Percentiles rank a stretch among this genome's conserved stretches.
Evolutionary conservation across 2,888 invertebrate genomes (phyloP).

Genomic region (Gastracanthus pulcherrimus): DNA sequence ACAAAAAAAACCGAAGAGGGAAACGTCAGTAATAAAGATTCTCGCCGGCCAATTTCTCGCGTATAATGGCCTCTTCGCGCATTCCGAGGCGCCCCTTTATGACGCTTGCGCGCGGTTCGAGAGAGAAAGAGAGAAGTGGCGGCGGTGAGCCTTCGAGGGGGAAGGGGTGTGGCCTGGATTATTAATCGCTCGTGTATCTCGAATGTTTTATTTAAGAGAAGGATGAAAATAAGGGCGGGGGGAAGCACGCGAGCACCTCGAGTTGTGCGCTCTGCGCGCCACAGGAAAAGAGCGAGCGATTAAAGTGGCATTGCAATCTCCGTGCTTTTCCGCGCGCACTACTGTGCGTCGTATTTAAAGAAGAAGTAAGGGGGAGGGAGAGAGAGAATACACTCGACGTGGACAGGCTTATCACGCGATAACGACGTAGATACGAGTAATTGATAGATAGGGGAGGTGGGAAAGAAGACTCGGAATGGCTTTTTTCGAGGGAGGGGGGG

Average conservation of each 20-base stretch:
- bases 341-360: slow-evolving; percentile 19
- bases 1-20: neutral
- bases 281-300: neutral
- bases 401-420: slow-evolving; percentile 51
- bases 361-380: no score
- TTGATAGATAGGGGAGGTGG: slow-evolving; percentile 7
- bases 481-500: neutral
- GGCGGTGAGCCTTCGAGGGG: no score
- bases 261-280: neutral
- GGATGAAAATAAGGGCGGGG: slow-evolving; percentile 34
- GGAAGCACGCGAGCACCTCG: slow-evolving; percentile 14
- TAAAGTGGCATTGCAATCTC: slow-evolving; percentile 29
- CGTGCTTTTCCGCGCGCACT: slow-evolving; percentile 11
- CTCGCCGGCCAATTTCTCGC: slow-evolving; percentile 18
- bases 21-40: slow-evolving; percentile 26
- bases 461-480: neutral
- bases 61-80: slow-evolving; percentile 7
- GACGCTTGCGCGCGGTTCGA: neutral
- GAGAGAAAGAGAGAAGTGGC: neutral
- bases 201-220: slow-evolving; percentile 60
- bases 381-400: slow-evolving; percentile 38
- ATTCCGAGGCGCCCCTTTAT: slow-evolving; percentile 25
- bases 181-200: slow-evolving; percentile 59
- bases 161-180: slow-evolving; percentile 32
- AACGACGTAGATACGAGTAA: slow-evolving; percentile 7